Evolutionary conservation across 2,888 invertebrate genomes (phyloP), one percentile per base, ranked within the genome.

Genomic region (Acrobasis consociella): DNA sequence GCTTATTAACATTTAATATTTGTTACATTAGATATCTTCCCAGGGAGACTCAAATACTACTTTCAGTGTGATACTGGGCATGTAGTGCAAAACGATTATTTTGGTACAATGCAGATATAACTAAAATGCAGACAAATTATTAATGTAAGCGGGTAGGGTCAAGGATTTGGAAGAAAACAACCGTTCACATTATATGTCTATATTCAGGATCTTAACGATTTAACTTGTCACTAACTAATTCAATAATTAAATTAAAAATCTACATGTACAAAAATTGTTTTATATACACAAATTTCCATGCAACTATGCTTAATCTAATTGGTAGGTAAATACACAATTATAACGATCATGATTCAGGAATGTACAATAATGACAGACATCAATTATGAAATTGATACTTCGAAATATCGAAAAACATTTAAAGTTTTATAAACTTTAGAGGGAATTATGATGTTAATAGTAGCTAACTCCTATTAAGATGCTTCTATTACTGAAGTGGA

Each of bases 231-330:
- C 87, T 89, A 89, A 83, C 80, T 86, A 72, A 78, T 80, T 77
- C 81, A 83, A 87, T 85, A 84, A 82, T 89, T 88, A 91, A 91
- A 89, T 87, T 87, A 89, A 85, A 86, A 82, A 78, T 79, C 88
- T 91, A 91, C 84, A 90, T 91, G 91, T 91, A 91, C 91, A 92
- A 92, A 91, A 91, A 85, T 88, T 83, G 78, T 82, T 85, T 86
- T 90, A 91, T 91, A 89, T 90, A 91, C 89, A 91, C 83, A 78
- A 87, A 86, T 82, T 79, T 80, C 76, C 85, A 90, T 87, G 90
- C 85, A 87, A 78, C 83, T 86, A 78, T 76, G 73, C 80, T 87
- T 83, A 85, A 67, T 70, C 81, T 89, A 89, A 77, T 85, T 85
- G 83, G 83, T 89, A 87, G 84, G 78, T 86, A 85, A 79, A 77